Conservation (phyloP, 2,888 invertebrate genomes). For the Lepidochrysops patricia region DNA sequence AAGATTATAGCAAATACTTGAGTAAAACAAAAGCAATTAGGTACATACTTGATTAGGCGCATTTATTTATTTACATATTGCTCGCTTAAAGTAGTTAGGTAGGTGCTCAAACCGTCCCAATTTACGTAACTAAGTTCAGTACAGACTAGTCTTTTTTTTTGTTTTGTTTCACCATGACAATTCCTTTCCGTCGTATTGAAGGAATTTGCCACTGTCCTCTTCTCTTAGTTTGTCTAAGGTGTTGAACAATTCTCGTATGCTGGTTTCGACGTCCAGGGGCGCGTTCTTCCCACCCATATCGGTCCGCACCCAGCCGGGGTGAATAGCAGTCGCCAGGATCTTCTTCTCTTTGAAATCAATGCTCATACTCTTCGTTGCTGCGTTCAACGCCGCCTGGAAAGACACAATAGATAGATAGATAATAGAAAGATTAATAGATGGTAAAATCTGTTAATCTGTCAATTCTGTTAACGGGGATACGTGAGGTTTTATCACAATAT, state of each 20-base stretch:
- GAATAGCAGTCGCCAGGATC: conserved; percentile 83
- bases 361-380: conserved; percentile 88
- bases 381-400: conserved; percentile 87
- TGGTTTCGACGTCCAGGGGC: conserved; percentile 80
- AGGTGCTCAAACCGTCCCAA: too few species aligned
- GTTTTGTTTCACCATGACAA: conserved; percentile 79
- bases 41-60: too few species aligned
- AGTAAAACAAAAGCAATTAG: too few species aligned
- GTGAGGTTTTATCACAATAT: too few species aligned
- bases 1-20: too few species aligned
- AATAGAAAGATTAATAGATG: too few species aligned
- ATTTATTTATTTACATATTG: neutral
- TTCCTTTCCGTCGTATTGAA: conserved; percentile 83
- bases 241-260: conserved; percentile 78
- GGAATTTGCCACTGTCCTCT: conserved; percentile 82
- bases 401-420: conserved; percentile 21
- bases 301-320: conserved; percentile 95
- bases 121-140: too few species aligned
- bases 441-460: too few species aligned
- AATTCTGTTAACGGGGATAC: too few species aligned
- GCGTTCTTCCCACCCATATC: conserved; percentile 91
- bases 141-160: too few species aligned
- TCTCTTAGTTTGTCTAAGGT: conserved; percentile 78
- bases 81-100: neutral
- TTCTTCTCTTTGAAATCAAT: conserved; percentile 83